Conservation (phyloP, 2,797 vertebrate genomes). For the Trematomus bernacchii region DNA sequence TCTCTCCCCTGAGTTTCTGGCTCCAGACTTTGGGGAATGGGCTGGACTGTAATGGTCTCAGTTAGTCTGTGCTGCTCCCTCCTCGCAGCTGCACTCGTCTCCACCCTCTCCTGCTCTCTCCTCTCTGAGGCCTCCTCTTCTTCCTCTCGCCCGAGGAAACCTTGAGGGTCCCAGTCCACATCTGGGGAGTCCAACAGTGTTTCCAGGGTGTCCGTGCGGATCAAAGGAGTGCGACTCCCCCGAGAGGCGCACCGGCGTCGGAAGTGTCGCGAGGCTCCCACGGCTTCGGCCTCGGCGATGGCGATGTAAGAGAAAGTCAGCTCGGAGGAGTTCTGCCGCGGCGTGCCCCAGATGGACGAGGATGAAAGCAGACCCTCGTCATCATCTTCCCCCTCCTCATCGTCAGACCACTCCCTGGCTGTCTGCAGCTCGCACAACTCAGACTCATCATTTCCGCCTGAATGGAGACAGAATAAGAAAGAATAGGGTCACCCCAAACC, state of each 20-base stretch:
- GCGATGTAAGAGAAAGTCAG: constrained; percentile 95
- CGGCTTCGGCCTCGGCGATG: constrained; percentile 84
- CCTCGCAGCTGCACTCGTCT: constrained; percentile 11
- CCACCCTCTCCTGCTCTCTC: constrained; percentile 45
- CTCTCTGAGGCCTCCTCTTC: constrained; percentile 53
- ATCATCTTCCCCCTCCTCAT: constrained; percentile 81
- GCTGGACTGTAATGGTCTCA: constrained; percentile 63
- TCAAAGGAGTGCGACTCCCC: constrained; percentile 70
- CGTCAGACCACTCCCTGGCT: constrained; percentile 91
- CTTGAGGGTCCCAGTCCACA: constrained; percentile 80
- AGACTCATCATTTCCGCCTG: constrained; percentile 92
- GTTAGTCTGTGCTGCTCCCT: constrained; percentile 47
- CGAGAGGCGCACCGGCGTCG: constrained; percentile 71
- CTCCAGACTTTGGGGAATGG: constrained; percentile 50
- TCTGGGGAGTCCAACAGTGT: constrained; percentile 85
- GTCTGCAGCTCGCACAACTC: constrained; percentile 91
- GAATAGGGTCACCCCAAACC: not conserved
- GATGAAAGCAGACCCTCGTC: constrained; percentile 80
- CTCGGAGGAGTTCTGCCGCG: constrained; percentile 87
- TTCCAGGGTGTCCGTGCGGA: constrained; percentile 85
- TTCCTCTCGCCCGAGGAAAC: constrained; percentile 71
- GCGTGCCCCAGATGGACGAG: constrained; percentile 90
- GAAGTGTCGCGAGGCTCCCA: constrained; percentile 71
- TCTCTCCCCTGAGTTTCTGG: constrained; percentile 65
- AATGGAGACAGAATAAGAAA: constrained; percentile 34